Conservation (phyloP, 2,113 vertebrate genomes). For the western clawed frog (Xenopus tropicalis) region UCB_Xtro_10.0 CM004445.2:76704501-76705000, state of each 20-base stretch:
- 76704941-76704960: too few species aligned
- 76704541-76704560: too few species aligned
- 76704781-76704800: constrained; percentile 96
- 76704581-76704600: constrained; percentile 96
- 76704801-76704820: constrained; percentile 91
- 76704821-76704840: constrained; percentile 90
- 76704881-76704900: too few species aligned
- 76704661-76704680: constrained; percentile 90
- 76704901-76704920: too few species aligned
- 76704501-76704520: too few species aligned
- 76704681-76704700: constrained; percentile 84
- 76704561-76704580: constrained; percentile 91
- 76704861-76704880: too few species aligned
- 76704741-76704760: constrained; percentile 97
- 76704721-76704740: constrained; percentile 95
- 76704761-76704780: constrained; percentile 99
- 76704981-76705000: too few species aligned
- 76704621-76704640: constrained; percentile 98
- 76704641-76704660: constrained; percentile 97
- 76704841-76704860: not conserved
- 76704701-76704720: constrained; percentile 94
- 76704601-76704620: constrained; percentile 98
- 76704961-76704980: too few species aligned
- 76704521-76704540: too few species aligned
- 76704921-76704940: too few species aligned